Base-by-base conservation (phyloP, 2,113 vertebrate genomes). In the Anas platyrhynchos region DNA sequence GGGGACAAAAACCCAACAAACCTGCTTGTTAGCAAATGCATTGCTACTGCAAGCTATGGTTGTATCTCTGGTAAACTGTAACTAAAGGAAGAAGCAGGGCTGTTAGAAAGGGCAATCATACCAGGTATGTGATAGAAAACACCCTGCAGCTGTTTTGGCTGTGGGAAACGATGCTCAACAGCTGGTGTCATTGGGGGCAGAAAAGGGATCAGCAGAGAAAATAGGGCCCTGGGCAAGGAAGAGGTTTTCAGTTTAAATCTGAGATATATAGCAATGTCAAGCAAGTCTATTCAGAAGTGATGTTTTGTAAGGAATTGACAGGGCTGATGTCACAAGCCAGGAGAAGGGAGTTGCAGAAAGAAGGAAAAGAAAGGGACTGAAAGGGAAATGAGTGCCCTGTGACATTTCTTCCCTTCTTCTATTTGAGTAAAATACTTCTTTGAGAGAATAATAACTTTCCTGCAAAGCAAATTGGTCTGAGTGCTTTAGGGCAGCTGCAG, bases 371-470 rank as follows among this genome's bases (percentile, higher is more conserved):
- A 73, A 72, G 25, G 7, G 80, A 41, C 44, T 16, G 62, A 79
- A 43, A 82, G 36, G 5, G n/a, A 93, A 78, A 92, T n/a, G 7
- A 88, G 13, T 52, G 68, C 50, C 83, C 63, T 83, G 84, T 43
- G 87, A 86, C 56, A 74, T 96, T 87, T 88, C 4, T 72, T 88
- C 34, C 77, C 25, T 50, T 71, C 38, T 52, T 90, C 56, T 88
- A 5, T 79, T 81, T 86, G 76, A 86, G 27, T 83, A 26, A 88
- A 95, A 90, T 68, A n/a, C 38, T 67, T 66, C 48, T 84, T 93
- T 88, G 54, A 84, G 92, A 41, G 31, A 68, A 48, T 58, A 95
- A 91, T 90, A 87, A 87, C 66, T 27, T 72, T 63, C 62, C 69
- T 86, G 83, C 62, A 86, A 94, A 86, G 22, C n/a, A 66, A 76